A percentile compares a stretch with the other conserved stretches of the same genome.
These are phyloP conservation scores for Hippocampus barbouri DNA, from an alignment of 2,113 vertebrate genomes.

Conservation along the genomic window DNA sequence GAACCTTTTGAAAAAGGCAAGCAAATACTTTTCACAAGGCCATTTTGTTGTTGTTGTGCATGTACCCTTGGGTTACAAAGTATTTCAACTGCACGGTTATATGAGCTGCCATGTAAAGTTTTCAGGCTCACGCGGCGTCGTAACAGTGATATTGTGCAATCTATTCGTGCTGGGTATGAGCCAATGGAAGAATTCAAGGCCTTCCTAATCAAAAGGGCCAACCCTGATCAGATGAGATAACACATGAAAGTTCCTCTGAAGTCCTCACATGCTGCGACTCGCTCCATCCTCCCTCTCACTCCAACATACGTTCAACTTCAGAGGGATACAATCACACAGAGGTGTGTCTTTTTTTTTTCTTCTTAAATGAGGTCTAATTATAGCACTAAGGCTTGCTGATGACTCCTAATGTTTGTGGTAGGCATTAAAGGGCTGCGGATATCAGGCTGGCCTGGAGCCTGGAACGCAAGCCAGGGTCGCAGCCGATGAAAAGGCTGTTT, in stretches of 20 bases:
- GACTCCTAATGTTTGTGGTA: slow-evolving; percentile 48
- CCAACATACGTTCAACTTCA: slow-evolving; percentile 20
- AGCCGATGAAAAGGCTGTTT: slow-evolving; percentile 49
- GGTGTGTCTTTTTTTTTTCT: slow-evolving; percentile 9
- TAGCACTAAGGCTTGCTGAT: slow-evolving; percentile 45
- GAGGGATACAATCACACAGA: slow-evolving; percentile 13
- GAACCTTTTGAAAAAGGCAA: background rate
- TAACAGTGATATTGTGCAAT: slow-evolving; percentile 14
- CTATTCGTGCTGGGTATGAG: slow-evolving; percentile 4
- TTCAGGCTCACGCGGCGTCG: background rate
- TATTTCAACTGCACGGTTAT: background rate
- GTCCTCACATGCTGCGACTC: slow-evolving; percentile 35
- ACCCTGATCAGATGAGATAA: slow-evolving; percentile 38
- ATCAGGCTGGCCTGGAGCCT: slow-evolving; percentile 43
- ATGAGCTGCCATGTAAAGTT: background rate
- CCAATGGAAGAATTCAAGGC: slow-evolving; percentile 2
- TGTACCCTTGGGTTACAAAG: background rate
- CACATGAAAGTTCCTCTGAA: slow-evolving; percentile 33
- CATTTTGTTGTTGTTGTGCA: background rate
- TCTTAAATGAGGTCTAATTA: slow-evolving; percentile 42
- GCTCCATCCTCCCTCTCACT: slow-evolving; percentile 13
- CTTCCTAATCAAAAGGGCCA: slow-evolving; percentile 18
- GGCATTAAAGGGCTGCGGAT: slow-evolving; percentile 50
- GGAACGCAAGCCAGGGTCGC: slow-evolving; percentile 37
- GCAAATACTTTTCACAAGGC: background rate